Evolutionary conservation across 2,888 invertebrate genomes (phyloP), one percentile per base, ranked within the genome.

Genomic region (Athripsodes cinereus): DNA sequence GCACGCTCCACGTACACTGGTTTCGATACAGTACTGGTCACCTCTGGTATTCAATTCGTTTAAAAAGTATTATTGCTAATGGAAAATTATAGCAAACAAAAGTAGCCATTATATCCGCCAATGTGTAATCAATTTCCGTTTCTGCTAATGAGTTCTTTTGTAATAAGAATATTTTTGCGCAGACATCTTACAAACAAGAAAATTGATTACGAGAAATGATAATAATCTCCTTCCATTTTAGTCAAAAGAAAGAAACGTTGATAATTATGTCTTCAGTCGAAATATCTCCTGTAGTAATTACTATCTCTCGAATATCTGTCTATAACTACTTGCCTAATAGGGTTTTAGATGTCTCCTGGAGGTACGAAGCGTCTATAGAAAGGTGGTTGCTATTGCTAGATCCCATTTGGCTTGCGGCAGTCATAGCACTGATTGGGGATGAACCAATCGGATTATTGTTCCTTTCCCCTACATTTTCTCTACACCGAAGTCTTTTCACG

Each of bases 371-470:
- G 18, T 35, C 52, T 50, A 55, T 34, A 22, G 40, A 55, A 51
- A 50, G 55, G 51, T 26, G 13, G 40, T 26, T 10, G 49, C 55
- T 50, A 46, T 46, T 51, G 47, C n/a, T 52, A 35, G 51, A 57
- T 57, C 52, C 57, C 52, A 46, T 52, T 52, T 56, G 46, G 59
- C 59, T 53, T 46, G 53, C 52, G 58, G 58, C 50, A 50, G 46
- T 56, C 22, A 21, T 54, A 21, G 18, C 52, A 34, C 40, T 59
- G 59, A 59, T 59, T 59, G 59, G 53, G 59, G 59, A 56, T 59
- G 56, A 59, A 44, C 53, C 59, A 59, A 59, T 59, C 56, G 59
- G 59, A 59, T 59, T 59, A 59, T 53, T 19, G 34, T 31, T 40
- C 59, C 22, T 55, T 26, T n/a, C 22, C 47, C 40, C 35, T 31